phyloP scores from a whole-genome alignment of 2,797 vertebrate species.

The Zenarchopterus dispar region DNA sequence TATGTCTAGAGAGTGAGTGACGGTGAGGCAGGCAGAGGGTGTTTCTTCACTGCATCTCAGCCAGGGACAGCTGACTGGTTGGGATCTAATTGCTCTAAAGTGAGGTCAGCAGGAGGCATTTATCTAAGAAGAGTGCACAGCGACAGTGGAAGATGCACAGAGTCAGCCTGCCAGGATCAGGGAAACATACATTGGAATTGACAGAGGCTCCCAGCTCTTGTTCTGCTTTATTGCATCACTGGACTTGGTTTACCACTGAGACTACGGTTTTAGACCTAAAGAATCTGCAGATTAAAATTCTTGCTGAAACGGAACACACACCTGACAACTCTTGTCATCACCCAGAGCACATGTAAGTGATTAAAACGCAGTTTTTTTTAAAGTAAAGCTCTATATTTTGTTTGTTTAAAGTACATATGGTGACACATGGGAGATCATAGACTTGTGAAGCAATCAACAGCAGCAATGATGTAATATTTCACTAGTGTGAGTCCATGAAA shows the following conservation, averaged over 20 bases:
- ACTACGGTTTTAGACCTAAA: conserved; percentile 38
- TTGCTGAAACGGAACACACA: conserved; percentile 82
- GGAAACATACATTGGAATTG: conserved; percentile 90
- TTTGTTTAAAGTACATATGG: conserved; percentile 30
- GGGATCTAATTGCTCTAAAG: conserved; percentile 97
- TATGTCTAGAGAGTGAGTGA: conserved; percentile 87
- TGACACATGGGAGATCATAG: conserved; percentile 16
- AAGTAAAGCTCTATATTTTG: conserved; percentile 34
- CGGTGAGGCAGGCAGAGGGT: conserved; percentile 76
- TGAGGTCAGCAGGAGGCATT: conserved; percentile 99
- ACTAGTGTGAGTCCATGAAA: conserved; percentile 45
- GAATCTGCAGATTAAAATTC: conserved; percentile 49
- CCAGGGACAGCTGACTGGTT: conserved; percentile 96
- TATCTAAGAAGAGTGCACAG: conserved; percentile 90
- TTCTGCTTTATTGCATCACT: conserved; percentile 83
- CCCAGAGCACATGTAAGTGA: conserved; percentile 89
- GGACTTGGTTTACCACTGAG: conserved; percentile 52
- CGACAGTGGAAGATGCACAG: conserved; percentile 89
- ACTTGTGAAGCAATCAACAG: conserved; percentile 14
- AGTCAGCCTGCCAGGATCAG: conserved; percentile 82
- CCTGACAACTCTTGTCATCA: conserved; percentile 83
- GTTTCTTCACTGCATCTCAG: conserved; percentile 67
- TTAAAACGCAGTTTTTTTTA: conserved; percentile 22
- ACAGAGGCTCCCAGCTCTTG: conserved; percentile 85
- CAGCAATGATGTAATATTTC: conserved; percentile 25